Evolutionary conservation across 2,888 invertebrate genomes (phyloP), one percentile per base, ranked within the genome.

Genomic region (Scaptomyza tumidula): DNA sequence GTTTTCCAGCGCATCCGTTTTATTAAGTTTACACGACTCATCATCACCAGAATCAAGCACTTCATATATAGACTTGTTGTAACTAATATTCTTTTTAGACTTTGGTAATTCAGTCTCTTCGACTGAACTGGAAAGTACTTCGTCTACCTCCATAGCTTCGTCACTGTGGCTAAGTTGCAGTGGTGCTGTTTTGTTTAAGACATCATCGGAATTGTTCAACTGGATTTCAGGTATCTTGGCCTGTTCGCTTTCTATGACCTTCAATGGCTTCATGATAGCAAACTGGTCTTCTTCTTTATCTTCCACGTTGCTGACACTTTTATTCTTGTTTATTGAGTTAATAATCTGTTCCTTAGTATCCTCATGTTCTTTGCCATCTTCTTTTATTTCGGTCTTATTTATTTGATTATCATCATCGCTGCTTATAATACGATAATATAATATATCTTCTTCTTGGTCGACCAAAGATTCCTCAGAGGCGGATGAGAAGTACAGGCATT

Each of bases 341-440:
- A 24, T 16, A n/a, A 9, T 0, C 2, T n/a, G n/a, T 6, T 35
- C 16, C 9, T 44, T 29, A 16, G 44, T 27, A 6, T 16, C 19
- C 3, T 10, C 10, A 10, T n/a, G 13, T 29, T 52, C 16, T 5
- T 16, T 41, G 2, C 1, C 16, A 31, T 10, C 9, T 0, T 3
- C 11, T 10, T 29, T 29, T 6, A 27, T 39, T 10, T 68, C 44
- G 1, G 6, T 33, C 13, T 45, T 31, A 10, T 35, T 37, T 10
- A 13, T 29, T 14, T 14, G 6, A 6, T 24, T 9, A 0, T 53
- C 14, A 11, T 43, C 75, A 10, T 71, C 74, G 29, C 69, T 74
- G 24, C 67, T 19, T 7, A 80, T 3, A 54, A 85, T 79, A 5
- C 85, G 85, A 7, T 66, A 64, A 41, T 77, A 71, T n/a, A 72